A percentile compares a stretch with the other conserved stretches of the same genome.
Conservation (phyloP, 1,140 invertebrate species). For the Drosophila bocqueti region DNA sequence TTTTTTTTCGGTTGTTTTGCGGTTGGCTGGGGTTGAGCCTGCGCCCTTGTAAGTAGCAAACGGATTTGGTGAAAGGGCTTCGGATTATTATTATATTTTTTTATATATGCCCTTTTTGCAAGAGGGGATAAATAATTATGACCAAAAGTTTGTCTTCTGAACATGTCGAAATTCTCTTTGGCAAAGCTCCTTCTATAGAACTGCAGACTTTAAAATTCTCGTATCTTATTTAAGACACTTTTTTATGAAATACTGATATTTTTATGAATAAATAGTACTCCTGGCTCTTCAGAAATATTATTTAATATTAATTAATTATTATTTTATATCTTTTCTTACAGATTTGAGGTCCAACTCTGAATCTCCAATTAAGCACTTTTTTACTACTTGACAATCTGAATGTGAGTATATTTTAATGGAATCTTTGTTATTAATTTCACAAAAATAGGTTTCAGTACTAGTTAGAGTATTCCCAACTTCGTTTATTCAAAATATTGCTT, state of each 20-base stretch:
- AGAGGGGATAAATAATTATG: slow-evolving; percentile 17
- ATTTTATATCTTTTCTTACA: neutral
- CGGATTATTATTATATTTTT: slow-evolving; percentile 24
- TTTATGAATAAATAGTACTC: neutral
- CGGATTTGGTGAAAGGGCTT: slow-evolving; percentile 33
- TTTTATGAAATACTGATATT: neutral
- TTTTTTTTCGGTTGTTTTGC: slow-evolving; percentile 14
- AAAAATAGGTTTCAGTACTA: neutral
- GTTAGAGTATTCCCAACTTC: neutral
- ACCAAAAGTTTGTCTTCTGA: slow-evolving; percentile 10
- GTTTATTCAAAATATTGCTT: neutral
- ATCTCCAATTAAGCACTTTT: neutral
- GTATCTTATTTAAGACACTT: neutral
- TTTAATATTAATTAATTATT: neutral
- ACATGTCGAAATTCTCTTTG: neutral
- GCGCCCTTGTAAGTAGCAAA: slow-evolving; percentile 36
- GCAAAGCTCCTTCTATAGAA: neutral
- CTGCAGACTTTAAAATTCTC: slow-evolving; percentile 2
- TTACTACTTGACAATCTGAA: neutral
- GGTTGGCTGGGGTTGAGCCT: slow-evolving; percentile 33
- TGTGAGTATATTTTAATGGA: neutral
- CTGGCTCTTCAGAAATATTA: too few species aligned
- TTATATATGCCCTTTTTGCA: slow-evolving; percentile 6
- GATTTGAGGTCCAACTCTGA: neutral
- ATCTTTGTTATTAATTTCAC: neutral